phyloP scores from a whole-genome alignment of 2,888 invertebrate genomes.

The Ornithoptera priamus region DNA sequence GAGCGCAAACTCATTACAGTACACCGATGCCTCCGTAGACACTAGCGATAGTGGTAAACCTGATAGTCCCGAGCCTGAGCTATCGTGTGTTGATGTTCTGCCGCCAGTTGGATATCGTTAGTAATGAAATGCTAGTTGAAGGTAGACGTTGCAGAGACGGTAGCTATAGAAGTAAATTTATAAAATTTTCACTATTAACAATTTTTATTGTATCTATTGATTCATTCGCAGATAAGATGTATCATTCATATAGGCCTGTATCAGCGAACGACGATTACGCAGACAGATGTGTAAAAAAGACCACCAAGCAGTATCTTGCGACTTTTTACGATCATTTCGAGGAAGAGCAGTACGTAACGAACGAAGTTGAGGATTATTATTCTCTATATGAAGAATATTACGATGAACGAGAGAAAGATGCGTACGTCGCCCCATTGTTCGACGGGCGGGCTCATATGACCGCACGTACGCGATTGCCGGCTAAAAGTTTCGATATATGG shows the following conservation, averaged over 20 bases:
- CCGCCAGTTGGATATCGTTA: conserved; percentile 75
- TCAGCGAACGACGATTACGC: conserved; percentile 23
- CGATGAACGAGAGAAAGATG: conserved; percentile 52
- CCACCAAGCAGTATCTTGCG: conserved; percentile 39
- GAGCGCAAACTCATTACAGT: conserved; percentile 52
- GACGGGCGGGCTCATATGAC: conserved; percentile 65
- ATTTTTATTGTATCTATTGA: conserved; percentile 38
- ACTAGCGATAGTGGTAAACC: conserved; percentile 74
- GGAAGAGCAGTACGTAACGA: conserved; percentile 47
- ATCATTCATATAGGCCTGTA: conserved; percentile 32
- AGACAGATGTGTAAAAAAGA: conserved; percentile 38
- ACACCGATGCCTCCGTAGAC: conserved; percentile 67
- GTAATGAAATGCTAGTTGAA: conserved; percentile 45
- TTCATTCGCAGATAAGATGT: conserved; percentile 65
- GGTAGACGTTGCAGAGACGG: conserved; percentile 36
- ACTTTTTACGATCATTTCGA: conserved; percentile 43
- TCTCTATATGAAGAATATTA: conserved; percentile 53
- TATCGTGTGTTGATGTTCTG: conserved; percentile 67
- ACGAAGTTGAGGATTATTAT: conserved; percentile 59
- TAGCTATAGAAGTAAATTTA: conserved; percentile 29
- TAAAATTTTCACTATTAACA: conserved; percentile 21
- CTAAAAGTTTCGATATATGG: conserved; percentile 72
- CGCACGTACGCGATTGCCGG: conserved; percentile 61
- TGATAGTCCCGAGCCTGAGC: conserved; percentile 69
- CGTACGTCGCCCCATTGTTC: conserved; percentile 66